Percentiles rank a stretch among this genome's conserved stretches.
Evolutionary conservation across 2,113 vertebrate species (phyloP).

Genomic region (Odontesthes bonariensis): DNA sequence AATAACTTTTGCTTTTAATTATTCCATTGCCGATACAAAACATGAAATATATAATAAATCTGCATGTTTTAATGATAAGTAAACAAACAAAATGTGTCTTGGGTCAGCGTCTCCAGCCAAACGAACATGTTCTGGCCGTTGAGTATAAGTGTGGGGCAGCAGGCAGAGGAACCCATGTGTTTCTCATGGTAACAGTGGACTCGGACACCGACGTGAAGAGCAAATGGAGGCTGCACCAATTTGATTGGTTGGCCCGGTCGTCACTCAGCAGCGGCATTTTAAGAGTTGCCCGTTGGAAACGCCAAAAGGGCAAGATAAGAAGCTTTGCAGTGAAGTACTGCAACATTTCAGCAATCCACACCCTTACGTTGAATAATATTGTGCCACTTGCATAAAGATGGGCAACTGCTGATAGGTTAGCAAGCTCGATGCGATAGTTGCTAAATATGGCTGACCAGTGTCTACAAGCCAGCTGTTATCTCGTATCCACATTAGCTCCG

Average conservation of each 20-base stretch:
- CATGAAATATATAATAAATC: not conserved
- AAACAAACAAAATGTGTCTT: not conserved
- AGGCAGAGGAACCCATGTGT: slow-evolving; percentile 51
- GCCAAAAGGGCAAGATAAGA: slow-evolving; percentile 61
- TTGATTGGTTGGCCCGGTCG: slow-evolving; percentile 63
- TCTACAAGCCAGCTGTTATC: slow-evolving; percentile 60
- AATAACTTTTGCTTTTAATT: too few species aligned
- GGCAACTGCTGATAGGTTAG: slow-evolving; percentile 1
- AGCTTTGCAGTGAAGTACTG: slow-evolving; percentile 27
- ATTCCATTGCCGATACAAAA: not conserved
- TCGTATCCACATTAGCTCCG: slow-evolving; percentile 35
- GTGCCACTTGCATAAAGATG: not conserved
- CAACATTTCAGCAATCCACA: not conserved
- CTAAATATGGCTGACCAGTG: slow-evolving; percentile 68
- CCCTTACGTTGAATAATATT: rapidly evolving
- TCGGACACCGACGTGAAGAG: slow-evolving; percentile 64
- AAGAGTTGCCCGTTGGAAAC: slow-evolving; percentile 42
- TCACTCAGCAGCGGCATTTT: slow-evolving; percentile 63
- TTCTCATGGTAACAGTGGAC: slow-evolving; percentile 51
- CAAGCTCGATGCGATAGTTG: slow-evolving; percentile 7
- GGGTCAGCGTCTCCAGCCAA: not conserved
- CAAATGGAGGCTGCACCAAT: slow-evolving; percentile 75
- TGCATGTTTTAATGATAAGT: not conserved
- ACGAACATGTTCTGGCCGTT: slow-evolving; percentile 1
- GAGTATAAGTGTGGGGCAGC: not conserved